These are phyloP conservation scores for Epizoanthus rinbou DNA, from an alignment of 92 coral and sea anemone genomes.

Conservation along the genomic window DNA sequence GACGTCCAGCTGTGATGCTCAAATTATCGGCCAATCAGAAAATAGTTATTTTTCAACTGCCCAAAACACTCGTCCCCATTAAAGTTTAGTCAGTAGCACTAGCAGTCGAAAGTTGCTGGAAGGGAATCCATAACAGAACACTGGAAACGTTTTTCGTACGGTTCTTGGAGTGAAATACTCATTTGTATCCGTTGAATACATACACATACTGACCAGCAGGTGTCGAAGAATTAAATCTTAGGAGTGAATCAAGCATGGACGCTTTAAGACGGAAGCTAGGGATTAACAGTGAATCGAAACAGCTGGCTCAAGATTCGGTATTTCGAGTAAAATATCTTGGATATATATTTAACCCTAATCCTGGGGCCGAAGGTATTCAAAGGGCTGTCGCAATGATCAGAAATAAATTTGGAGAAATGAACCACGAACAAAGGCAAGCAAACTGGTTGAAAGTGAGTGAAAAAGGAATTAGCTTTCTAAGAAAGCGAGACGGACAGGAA, in stretches of 20 bases:
- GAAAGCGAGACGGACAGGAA: slow-evolving; percentile 24
- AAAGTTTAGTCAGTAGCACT: not conserved
- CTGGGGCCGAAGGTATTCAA: slow-evolving; percentile 57
- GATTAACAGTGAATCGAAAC: slow-evolving; percentile 45
- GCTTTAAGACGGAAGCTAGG: slow-evolving; percentile 49
- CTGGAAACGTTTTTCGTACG: too few species aligned
- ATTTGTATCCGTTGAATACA: not conserved
- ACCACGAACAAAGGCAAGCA: slow-evolving; percentile 43
- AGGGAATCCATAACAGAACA: not conserved
- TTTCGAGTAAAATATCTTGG: slow-evolving; percentile 73
- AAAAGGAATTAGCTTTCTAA: slow-evolving; percentile 48
- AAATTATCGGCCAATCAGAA: slow-evolving; percentile 33
- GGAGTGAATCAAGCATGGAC: slow-evolving; percentile 21
- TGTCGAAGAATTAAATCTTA: too few species aligned
- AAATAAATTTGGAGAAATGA: slow-evolving; percentile 36
- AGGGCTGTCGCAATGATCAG: slow-evolving; percentile 48
- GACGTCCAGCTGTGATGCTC: not conserved
- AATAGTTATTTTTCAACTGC: slow-evolving; percentile 9
- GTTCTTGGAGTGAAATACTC: not conserved
- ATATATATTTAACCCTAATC: slow-evolving; percentile 40
- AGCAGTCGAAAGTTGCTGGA: not conserved
- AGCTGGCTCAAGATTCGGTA: slow-evolving; percentile 41
- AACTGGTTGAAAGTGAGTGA: slow-evolving; percentile 53
- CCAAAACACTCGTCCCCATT: not conserved
- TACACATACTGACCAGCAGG: too few species aligned